These are phyloP conservation scores for Malachius bipustulatus DNA, from an alignment of 2,888 invertebrate genomes.

Conservation along the genomic window DNA sequence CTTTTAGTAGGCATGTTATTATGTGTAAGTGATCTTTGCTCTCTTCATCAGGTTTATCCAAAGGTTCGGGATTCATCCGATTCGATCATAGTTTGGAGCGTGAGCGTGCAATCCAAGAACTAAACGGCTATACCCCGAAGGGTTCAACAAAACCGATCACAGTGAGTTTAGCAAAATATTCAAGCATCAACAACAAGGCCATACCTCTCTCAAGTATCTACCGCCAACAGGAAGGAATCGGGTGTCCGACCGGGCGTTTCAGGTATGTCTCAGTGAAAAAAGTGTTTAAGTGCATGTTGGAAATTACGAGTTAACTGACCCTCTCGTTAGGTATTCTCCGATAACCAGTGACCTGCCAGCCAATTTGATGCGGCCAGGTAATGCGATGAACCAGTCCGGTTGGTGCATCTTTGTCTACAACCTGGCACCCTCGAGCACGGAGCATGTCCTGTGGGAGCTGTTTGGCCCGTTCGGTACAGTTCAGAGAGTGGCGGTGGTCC, in stretches of 20 bases:
- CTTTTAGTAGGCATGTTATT: too few species aligned
- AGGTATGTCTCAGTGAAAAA: too few species aligned
- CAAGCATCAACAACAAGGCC: constrained; percentile 73
- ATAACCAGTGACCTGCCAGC: constrained; percentile 56
- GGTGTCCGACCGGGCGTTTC: constrained; percentile 60
- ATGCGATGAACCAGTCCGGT: constrained; percentile 76
- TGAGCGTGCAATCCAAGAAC: constrained; percentile 79
- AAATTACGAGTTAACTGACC: too few species aligned
- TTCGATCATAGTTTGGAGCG: constrained; percentile 86
- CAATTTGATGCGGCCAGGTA: constrained; percentile 72
- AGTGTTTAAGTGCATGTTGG: too few species aligned
- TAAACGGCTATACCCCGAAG: constrained; percentile 79
- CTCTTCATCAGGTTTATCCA: constrained; percentile 55
- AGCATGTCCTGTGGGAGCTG: constrained; percentile 84
- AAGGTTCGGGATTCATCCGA: constrained; percentile 88
- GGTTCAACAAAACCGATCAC: constrained; percentile 84
- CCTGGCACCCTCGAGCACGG: constrained; percentile 82
- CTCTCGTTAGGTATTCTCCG: constrained; percentile 57
- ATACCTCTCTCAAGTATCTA: constrained; percentile 67
- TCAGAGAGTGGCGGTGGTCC: constrained; percentile 92
- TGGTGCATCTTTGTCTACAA: constrained; percentile 93
- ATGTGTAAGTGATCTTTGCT: too few species aligned
- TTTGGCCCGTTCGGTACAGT: constrained; percentile 97
- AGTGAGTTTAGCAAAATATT: constrained; percentile 90
- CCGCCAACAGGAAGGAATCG: constrained; percentile 63